These are phyloP conservation scores for Drosophila nasuta DNA, from an alignment of 1,140 invertebrate species.

Conservation along the genomic window DNA sequence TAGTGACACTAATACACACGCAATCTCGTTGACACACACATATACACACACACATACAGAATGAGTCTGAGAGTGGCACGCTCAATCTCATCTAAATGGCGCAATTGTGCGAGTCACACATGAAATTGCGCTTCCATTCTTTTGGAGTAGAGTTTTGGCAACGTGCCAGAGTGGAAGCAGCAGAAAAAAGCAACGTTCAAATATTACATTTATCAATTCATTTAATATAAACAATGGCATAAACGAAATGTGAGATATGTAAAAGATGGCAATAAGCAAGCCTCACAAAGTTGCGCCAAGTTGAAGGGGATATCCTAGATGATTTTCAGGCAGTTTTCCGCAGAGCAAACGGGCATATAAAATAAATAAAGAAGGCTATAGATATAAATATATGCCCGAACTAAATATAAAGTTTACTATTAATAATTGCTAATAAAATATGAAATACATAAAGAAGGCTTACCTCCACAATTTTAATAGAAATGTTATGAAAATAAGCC, in stretches of 20 bases:
- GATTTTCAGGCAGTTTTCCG: too few species aligned
- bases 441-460: too few species aligned
- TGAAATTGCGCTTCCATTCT: slow-evolving; percentile 60
- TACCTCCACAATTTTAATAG: too few species aligned
- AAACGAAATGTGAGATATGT: background rate
- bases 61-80: slow-evolving; percentile 6
- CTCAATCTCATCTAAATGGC: slow-evolving; percentile 75
- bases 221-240: slow-evolving; percentile 27
- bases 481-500: too few species aligned
- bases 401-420: too few species aligned
- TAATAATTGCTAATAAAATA: too few species aligned
- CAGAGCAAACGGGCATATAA: too few species aligned
- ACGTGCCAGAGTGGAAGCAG: slow-evolving; percentile 14
- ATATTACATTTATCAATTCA: slow-evolving; percentile 32
- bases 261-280: slow-evolving; percentile 14
- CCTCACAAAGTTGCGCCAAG: background rate
- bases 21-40: background rate
- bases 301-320: background rate
- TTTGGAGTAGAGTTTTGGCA: slow-evolving; percentile 31
- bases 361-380: too few species aligned
- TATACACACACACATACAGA: background rate
- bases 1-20: slow-evolving; percentile 10
- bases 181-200: background rate
- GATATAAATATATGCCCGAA: too few species aligned
- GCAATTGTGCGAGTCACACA: slow-evolving; percentile 74